Evolutionary conservation across 2,888 invertebrate species (phyloP), one percentile per base, ranked within the genome.

Genomic region (Agonum fuliginosum): DNA sequence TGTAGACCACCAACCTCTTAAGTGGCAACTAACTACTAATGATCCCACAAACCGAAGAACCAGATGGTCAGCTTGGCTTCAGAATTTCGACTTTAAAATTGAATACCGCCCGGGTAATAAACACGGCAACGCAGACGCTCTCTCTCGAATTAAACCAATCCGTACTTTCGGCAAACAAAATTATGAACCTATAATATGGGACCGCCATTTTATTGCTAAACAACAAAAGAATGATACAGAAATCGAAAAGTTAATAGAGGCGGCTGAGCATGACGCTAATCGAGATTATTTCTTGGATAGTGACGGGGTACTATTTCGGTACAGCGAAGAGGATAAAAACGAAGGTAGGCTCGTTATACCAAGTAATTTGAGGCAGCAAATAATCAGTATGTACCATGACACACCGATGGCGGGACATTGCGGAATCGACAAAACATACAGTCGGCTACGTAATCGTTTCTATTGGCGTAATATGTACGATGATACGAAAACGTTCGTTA

Each of bases 1-100:
- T 27, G 77, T 74, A 4, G 80, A 80, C 30, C 79, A 80, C 24
- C 79, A 79, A 79, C 77, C n/a, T n/a, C n/a, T n/a, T n/a, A n/a
- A n/a, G 65, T 79, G 80, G 79, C 24, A 78, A 19, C 71, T 78
- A 73, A 41, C 14, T 3, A 43, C 76, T 6, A 78, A 77, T 10
- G 79, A 80, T 4, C 78, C 79, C 0, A 78, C 54, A 41, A 74
- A 70, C 34, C 34, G 80, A n/a, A 30, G 78, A 17, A 75, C 78
- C 77, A 3, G 79, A 30, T 80, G 79, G 79, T 79, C 79, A 12
- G 46, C 79, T 17, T 58, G 71, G 0, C 54, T 80, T 12, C 41
- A 78, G 3, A 73, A 80, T 41, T 80, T 80, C 46, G 69, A 69
- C 8, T 80, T 80, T 74, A 46, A 48, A 14, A 75, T 80, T 17